phyloP scores from a whole-genome alignment of 2,888 invertebrate genomes.

The Thymelicus lineola region DNA sequence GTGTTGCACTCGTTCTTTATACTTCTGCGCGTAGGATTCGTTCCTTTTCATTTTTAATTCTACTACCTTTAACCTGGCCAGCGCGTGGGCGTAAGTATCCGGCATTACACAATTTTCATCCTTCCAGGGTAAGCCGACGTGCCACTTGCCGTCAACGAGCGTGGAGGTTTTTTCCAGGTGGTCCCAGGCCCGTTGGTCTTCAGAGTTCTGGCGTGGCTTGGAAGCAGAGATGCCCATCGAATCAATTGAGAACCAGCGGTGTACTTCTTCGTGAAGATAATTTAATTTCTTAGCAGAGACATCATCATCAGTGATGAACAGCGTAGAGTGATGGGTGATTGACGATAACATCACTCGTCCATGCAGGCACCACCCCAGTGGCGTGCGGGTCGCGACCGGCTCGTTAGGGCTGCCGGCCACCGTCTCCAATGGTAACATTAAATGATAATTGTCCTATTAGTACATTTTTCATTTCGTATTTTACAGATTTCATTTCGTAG shows the following conservation, averaged over 20 bases:
- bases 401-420: conserved; percentile 7
- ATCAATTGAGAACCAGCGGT: not conserved
- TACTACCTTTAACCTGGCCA: not conserved
- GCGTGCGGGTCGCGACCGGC: conserved; percentile 16
- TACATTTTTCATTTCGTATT: conserved; percentile 46
- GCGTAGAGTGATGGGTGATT: not conserved
- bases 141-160: conserved; percentile 37
- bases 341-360: not conserved
- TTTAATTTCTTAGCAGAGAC: not conserved
- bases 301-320: not conserved
- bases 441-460: conserved; percentile 51
- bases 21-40: conserved; percentile 37
- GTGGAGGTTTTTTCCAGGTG: not conserved
- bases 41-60: not conserved
- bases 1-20: conserved; percentile 43
- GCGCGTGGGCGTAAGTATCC: not conserved
- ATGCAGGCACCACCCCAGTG: conserved; percentile 24
- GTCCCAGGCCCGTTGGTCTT: not conserved
- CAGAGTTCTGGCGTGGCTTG: conserved; percentile 1
- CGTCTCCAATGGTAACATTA: conserved; percentile 45
- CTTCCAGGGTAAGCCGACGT: conserved; percentile 48
- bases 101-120: conserved; percentile 28
- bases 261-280: conserved; percentile 2
- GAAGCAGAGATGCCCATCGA: not conserved
- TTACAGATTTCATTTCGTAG: conserved; percentile 28